Evolutionary conservation across 2,113 vertebrate species (phyloP).

Genomic region (Menura novaehollandiae): DNA sequence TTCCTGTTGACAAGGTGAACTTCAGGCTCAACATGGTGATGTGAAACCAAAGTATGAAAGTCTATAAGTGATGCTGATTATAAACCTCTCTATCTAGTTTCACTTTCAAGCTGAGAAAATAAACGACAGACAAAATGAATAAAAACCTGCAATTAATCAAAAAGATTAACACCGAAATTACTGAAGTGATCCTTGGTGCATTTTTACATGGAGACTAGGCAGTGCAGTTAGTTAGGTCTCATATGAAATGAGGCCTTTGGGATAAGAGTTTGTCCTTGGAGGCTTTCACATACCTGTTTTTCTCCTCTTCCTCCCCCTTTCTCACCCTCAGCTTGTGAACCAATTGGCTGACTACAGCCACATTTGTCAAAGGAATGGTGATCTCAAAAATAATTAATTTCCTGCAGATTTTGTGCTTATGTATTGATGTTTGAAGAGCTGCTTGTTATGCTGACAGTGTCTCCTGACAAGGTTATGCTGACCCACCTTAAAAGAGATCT

Average conservation of each 20-base stretch:
- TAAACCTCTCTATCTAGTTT: background rate
- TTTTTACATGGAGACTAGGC: background rate
- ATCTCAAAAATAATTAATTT: slow-evolving; percentile 33
- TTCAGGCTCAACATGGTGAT: background rate
- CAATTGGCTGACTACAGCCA: background rate
- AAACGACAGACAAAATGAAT: background rate
- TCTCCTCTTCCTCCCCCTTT: background rate
- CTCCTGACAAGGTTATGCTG: slow-evolving; percentile 8
- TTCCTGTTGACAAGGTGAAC: background rate
- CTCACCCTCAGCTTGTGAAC: background rate
- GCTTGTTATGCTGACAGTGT: slow-evolving; percentile 22
- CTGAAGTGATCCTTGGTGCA: background rate
- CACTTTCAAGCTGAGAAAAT: background rate
- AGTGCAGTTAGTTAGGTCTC: background rate
- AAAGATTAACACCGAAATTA: background rate
- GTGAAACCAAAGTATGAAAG: background rate
- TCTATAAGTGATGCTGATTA: background rate
- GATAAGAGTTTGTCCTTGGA: background rate
- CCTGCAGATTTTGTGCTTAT: background rate
- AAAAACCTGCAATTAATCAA: background rate
- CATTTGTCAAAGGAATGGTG: background rate
- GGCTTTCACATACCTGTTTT: background rate
- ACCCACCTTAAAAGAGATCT: background rate
- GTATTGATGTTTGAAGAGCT: background rate
- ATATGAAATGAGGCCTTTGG: background rate